Conservation (phyloP, 2,797 vertebrate genomes). For the Poecilia picta region DNA sequence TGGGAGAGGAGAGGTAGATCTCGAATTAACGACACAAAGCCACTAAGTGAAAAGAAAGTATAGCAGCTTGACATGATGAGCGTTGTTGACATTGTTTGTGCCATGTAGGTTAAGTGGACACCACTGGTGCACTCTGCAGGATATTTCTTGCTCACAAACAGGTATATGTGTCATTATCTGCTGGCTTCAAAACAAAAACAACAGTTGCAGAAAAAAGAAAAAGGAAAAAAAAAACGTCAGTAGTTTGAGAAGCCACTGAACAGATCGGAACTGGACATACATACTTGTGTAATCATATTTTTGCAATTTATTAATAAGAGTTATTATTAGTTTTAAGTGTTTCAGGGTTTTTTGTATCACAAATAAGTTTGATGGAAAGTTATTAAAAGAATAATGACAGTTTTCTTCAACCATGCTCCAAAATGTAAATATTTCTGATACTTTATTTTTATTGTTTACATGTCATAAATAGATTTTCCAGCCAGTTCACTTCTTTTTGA, state of each 20-base stretch:
- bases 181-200: conserved; percentile 15
- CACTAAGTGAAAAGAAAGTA: conserved; percentile 16
- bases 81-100: conserved; percentile 50
- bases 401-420: background rate
- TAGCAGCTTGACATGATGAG: conserved; percentile 15
- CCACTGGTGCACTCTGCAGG: conserved; percentile 20
- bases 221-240: conserved; percentile 14
- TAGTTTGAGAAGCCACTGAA: conserved; percentile 12
- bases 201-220: background rate
- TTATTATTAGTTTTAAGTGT: no score
- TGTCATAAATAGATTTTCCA: background rate
- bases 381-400: background rate
- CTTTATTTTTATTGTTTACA: background rate
- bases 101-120: conserved; percentile 62
- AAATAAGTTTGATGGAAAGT: background rate
- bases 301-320: background rate
- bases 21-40: background rate
- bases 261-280: conserved; percentile 12
- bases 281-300: background rate
- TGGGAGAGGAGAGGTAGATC: background rate
- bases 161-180: conserved; percentile 18
- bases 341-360: background rate
- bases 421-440: background rate
- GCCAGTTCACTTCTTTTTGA: background rate
- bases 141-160: conserved; percentile 5